These are phyloP conservation scores for Poecilus cupreus DNA, from an alignment of 2,888 invertebrate species.

Conservation along the genomic window DNA sequence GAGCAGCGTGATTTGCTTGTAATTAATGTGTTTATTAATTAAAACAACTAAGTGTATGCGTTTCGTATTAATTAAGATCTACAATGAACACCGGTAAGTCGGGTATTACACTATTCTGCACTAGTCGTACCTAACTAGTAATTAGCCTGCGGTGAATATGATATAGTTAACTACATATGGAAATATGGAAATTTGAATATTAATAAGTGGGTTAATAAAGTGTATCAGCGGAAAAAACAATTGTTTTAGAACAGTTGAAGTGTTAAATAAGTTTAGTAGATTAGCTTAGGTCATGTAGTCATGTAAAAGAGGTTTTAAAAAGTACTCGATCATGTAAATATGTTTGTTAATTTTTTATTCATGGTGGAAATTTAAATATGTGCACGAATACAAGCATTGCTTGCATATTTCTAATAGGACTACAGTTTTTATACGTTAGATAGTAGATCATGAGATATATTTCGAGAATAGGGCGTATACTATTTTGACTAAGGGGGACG, in stretches of 20 bases:
- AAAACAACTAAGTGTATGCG: neutral
- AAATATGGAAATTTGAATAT: conserved; percentile 12
- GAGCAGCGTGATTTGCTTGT: neutral
- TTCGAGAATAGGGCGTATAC: no score
- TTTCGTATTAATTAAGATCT: neutral
- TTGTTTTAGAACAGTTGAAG: neutral
- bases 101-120: neutral
- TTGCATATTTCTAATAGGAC: no score
- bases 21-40: conserved; percentile 4
- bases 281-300: neutral
- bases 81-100: neutral
- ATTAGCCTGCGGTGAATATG: neutral
- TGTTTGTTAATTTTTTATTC: neutral
- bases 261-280: neutral
- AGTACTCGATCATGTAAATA: neutral
- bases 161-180: neutral
- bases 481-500: no score
- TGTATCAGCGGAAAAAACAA: neutral
- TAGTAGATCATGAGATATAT: no score
- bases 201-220: conserved; percentile 9
- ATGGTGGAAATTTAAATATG: neutral
- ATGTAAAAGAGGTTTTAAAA: neutral
- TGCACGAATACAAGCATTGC: no score
- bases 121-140: neutral
- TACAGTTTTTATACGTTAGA: no score